These are phyloP conservation scores for Cinclus mexicanus DNA, from an alignment of 2,113 vertebrate species.

Conservation along the genomic window DNA sequence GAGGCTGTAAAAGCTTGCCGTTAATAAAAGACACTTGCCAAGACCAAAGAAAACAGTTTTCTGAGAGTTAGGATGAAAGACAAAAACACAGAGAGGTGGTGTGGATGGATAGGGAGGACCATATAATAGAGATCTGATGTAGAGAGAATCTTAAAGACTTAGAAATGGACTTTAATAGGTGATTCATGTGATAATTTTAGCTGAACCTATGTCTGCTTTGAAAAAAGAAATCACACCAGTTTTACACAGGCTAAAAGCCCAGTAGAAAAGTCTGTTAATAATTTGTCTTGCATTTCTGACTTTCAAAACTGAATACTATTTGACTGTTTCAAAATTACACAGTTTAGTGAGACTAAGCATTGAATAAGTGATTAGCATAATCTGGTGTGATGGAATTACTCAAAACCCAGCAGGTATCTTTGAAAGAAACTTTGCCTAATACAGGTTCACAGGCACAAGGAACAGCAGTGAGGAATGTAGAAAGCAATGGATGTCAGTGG, in stretches of 20 bases:
- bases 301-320: background rate
- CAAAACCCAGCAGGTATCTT: background rate
- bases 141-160: background rate
- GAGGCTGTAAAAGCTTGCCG: background rate
- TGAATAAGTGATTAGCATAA: background rate
- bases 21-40: background rate
- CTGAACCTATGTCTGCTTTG: background rate
- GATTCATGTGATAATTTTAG: background rate
- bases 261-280: background rate
- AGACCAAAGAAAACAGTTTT: constrained; percentile 2
- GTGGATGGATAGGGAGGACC: background rate
- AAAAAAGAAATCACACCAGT: background rate
- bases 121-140: background rate
- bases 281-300: background rate
- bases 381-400: background rate
- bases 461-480: background rate
- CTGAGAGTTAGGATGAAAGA: background rate
- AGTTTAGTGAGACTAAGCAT: background rate
- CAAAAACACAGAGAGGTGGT: background rate
- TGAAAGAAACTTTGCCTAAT: background rate
- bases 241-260: background rate
- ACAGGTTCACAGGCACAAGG: background rate
- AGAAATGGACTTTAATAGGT: background rate
- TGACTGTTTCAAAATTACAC: background rate
- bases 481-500: background rate